Evolutionary conservation across 2,113 vertebrate species (phyloP), one percentile per base, ranked within the genome.

Genomic region (Emydura subglobosa): DNA sequence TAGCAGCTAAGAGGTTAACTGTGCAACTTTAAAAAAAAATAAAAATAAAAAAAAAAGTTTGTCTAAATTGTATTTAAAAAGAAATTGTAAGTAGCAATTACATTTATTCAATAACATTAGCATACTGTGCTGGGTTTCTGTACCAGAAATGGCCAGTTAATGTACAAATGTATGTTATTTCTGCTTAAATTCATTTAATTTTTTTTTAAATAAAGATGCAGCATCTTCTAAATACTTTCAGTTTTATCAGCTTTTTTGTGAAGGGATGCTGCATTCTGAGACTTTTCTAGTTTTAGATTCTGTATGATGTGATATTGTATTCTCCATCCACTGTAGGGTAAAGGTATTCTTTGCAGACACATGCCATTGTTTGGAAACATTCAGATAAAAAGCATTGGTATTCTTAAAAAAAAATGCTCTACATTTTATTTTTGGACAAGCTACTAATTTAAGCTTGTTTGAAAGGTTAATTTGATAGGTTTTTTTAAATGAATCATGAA

Each of bases 71-170:
- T 98, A 98, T 98, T 98, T 98, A 98, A 99, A 98, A 98, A 98
- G 97, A 97, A 97, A 98, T 97, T 98, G 98, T 99, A 98, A 98
- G 98, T 99, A 99, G 98, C 98, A 98, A 99, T 99, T 98, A 98
- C 98, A 98, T 98, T 98, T 98, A 98, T 98, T 98, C 98, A 98
- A 96, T 98, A 98, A 98, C 98, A 98, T 99, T 98, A 99, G 98
- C 97, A 98, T 98, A 98, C 97, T 96, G 84, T 96, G 98, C 98
- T 98, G 98, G 98, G 97, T 98, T 98, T 98, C 98, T 99, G 98
- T 98, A 98, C 98, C 98, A 99, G 98, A 99, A 98, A 98, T 98
- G 98, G 98, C 98, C 98, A 98, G 98, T 98, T 98, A 98, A 98
- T 98, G 98, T 98, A 98, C 98, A 98, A 98, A 98, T 98, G 97